Conservation (phyloP, 2,888 invertebrate species). For the Ypsolopha sequella region DNA sequence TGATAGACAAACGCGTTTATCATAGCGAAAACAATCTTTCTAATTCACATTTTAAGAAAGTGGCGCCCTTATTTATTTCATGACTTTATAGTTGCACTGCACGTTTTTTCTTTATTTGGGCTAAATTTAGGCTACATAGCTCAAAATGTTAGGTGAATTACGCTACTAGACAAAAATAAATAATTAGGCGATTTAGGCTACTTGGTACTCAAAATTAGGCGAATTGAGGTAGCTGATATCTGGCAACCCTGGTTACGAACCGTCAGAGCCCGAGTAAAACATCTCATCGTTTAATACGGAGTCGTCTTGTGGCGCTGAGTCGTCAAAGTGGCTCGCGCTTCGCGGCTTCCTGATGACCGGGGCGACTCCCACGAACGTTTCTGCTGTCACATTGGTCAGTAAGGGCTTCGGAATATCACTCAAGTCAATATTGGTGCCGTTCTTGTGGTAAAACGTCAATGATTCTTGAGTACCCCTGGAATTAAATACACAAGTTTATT, state of each 20-base stretch:
- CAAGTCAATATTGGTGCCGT: slow-evolving; percentile 40
- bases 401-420: slow-evolving; percentile 34
- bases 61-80: no score
- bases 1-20: no score
- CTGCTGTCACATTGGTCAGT: slow-evolving; percentile 49
- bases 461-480: slow-evolving; percentile 46
- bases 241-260: not conserved
- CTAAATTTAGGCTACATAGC: no score
- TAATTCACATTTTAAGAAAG: no score
- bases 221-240: no score
- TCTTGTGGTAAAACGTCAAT: slow-evolving; percentile 41
- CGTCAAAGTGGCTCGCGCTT: not conserved
- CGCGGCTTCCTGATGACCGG: slow-evolving; percentile 14
- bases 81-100: no score
- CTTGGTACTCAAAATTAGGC: no score
- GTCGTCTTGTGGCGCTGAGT: not conserved
- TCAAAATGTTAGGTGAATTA: no score
- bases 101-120: no score
- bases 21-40: no score
- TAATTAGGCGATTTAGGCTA: no score
- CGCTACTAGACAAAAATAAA: no score
- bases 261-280: not conserved
- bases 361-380: slow-evolving; percentile 40
- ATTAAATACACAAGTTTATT: not conserved
- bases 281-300: not conserved